Evolutionary conservation across 2,888 invertebrate genomes (phyloP).

Genomic region (Pristionchus arcanus): DNA sequence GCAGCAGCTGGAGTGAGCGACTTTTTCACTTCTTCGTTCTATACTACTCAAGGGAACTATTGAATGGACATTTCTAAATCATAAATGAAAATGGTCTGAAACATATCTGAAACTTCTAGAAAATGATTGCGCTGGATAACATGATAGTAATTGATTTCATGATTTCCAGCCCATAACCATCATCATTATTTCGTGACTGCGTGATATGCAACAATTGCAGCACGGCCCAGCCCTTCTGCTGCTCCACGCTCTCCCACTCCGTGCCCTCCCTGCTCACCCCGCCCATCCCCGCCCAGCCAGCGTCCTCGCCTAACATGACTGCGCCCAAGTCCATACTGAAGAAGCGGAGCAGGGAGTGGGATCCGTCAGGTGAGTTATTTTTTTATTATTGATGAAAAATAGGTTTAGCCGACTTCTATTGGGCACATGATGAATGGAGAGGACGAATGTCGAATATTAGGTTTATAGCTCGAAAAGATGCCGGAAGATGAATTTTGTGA

Average conservation of each 20-base stretch:
- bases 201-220: too few relatives aligned
- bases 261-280: slow-evolving; percentile 16
- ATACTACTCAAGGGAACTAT: background rate
- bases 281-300: background rate
- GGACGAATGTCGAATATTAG: too few relatives aligned
- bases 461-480: too few relatives aligned
- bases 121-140: too few relatives aligned
- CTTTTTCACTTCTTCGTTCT: background rate
- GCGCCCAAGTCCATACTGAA: slow-evolving; percentile 37
- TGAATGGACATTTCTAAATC: too few relatives aligned
- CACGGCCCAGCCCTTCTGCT: background rate
- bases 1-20: slow-evolving; percentile 6
- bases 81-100: too few relatives aligned
- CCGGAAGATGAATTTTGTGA: too few relatives aligned
- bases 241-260: slow-evolving; percentile 43
- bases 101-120: too few relatives aligned
- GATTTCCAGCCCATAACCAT: too few relatives aligned
- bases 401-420: background rate
- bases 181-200: too few relatives aligned
- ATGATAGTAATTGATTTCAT: too few relatives aligned
- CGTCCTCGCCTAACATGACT: background rate
- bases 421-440: too few relatives aligned
- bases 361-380: background rate
- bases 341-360: background rate
- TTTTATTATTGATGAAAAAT: background rate